These are phyloP conservation scores for Temnopleurus reevesii DNA, from an alignment of 53 echinoderm and acorn worm genomes.

Conservation along the genomic window DNA sequence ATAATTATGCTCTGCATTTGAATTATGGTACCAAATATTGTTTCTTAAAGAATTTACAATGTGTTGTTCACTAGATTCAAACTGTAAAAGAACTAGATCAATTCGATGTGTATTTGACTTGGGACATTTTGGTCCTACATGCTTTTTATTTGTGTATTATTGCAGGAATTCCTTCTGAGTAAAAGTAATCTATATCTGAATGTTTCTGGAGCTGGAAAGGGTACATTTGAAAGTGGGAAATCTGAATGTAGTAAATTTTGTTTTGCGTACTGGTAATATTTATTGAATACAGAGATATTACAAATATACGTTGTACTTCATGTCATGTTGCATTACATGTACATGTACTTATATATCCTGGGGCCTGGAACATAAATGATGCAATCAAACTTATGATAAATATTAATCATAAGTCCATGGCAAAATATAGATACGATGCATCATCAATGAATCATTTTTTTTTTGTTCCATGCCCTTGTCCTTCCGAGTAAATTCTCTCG, in stretches of 20 bases:
- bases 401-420: too few relatives aligned
- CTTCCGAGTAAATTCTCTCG: too few relatives aligned
- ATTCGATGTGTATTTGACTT: conserved; percentile 14
- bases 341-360: background rate
- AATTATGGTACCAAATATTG: background rate
- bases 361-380: too few relatives aligned
- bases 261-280: background rate
- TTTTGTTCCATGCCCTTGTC: too few relatives aligned
- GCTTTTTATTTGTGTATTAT: background rate
- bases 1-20: too few relatives aligned
- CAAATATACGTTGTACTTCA: conserved; percentile 14
- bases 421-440: too few relatives aligned
- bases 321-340: background rate
- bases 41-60: background rate
- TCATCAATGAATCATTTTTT: too few relatives aligned
- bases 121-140: conserved; percentile 3
- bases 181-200: background rate
- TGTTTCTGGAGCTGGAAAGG: background rate
- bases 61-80: background rate
- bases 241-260: background rate
- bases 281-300: conserved; percentile 22
- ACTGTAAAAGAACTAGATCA: background rate
- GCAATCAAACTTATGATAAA: too few relatives aligned
- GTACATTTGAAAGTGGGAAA: background rate
- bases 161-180: background rate